Conservation (phyloP, 1,140 invertebrate genomes). For the Platyura marginata region DNA sequence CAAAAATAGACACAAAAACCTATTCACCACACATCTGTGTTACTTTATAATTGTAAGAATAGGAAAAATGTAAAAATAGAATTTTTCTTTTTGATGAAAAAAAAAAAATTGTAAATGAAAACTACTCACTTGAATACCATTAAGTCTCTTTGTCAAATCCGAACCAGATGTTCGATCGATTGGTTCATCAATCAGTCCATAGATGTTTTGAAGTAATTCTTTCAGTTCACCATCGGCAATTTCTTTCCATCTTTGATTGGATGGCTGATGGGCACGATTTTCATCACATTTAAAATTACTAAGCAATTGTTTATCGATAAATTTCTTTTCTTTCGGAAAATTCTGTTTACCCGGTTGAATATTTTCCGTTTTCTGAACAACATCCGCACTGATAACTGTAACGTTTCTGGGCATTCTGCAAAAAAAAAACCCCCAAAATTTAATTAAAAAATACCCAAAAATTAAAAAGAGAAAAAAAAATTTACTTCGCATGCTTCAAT, state of each 20-base stretch:
- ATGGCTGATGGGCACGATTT: conserved; percentile 6
- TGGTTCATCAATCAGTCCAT: conserved; percentile 20
- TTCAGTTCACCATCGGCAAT: not conserved
- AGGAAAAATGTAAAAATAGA: too few relatives aligned
- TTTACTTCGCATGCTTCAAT: conserved; percentile 20
- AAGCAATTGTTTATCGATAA: conserved; percentile 1
- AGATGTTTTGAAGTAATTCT: conserved; percentile 19
- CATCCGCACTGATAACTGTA: not conserved
- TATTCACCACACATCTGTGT: too few relatives aligned
- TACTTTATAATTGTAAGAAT: too few relatives aligned
- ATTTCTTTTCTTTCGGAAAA: conserved; percentile 1
- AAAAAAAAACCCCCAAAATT: not conserved
- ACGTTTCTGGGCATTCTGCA: not conserved
- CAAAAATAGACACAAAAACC: too few relatives aligned
- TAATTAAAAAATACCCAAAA: not conserved
- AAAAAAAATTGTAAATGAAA: not conserved
- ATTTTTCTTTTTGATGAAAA: not conserved
- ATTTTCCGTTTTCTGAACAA: not conserved
- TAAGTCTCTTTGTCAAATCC: conserved; percentile 18
- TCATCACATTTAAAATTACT: not conserved
- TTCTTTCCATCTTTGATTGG: conserved; percentile 6
- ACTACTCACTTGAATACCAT: conserved; percentile 21
- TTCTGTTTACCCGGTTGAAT: conserved; percentile 1
- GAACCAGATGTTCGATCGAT: conserved; percentile 16
- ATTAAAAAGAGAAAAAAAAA: not conserved